Evolutionary conservation across 1,140 invertebrate species (phyloP).

Genomic region (Eciton burchellii): DNA sequence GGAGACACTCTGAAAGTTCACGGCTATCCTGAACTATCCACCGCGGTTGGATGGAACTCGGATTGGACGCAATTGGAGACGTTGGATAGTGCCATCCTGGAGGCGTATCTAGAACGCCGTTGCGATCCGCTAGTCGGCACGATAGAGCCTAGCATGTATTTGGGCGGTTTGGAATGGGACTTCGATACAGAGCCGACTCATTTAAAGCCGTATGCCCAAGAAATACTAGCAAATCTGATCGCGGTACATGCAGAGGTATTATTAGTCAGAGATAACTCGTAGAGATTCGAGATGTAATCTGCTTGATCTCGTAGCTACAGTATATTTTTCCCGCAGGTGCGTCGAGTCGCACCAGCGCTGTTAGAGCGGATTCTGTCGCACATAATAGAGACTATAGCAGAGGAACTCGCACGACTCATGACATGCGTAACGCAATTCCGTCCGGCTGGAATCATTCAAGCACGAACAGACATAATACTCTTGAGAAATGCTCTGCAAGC

Average conservation of each 20-base stretch:
- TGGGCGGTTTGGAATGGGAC: slow-evolving; percentile 95
- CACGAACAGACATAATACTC: slow-evolving; percentile 87
- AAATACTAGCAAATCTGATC: slow-evolving; percentile 96
- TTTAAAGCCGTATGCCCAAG: slow-evolving; percentile 95
- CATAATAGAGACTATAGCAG: slow-evolving; percentile 95
- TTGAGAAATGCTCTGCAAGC: slow-evolving; percentile 86
- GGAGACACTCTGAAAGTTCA: slow-evolving; percentile 83
- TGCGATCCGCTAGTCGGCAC: slow-evolving; percentile 96
- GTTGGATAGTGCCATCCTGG: slow-evolving; percentile 90
- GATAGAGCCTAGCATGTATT: slow-evolving; percentile 98
- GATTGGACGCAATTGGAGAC: slow-evolving; percentile 87
- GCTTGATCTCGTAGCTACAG: slow-evolving; percentile 16
- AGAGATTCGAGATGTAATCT: not conserved
- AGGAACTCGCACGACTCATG: slow-evolving; percentile 95
- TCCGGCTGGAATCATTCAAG: slow-evolving; percentile 89
- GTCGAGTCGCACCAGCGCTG: slow-evolving; percentile 92
- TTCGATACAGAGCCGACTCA: slow-evolving; percentile 90
- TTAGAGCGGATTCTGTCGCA: slow-evolving; percentile 92
- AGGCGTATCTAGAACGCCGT: slow-evolving; percentile 96
- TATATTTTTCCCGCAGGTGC: slow-evolving; percentile 86
- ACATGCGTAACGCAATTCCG: slow-evolving; percentile 91
- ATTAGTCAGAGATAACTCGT: not conserved
- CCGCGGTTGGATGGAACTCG: slow-evolving; percentile 79
- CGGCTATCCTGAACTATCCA: slow-evolving; percentile 82
- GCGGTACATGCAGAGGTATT: slow-evolving; percentile 96